Evolutionary conservation across 2,113 vertebrate species (phyloP).

Genomic region (Typhlomys cinereus): DNA sequence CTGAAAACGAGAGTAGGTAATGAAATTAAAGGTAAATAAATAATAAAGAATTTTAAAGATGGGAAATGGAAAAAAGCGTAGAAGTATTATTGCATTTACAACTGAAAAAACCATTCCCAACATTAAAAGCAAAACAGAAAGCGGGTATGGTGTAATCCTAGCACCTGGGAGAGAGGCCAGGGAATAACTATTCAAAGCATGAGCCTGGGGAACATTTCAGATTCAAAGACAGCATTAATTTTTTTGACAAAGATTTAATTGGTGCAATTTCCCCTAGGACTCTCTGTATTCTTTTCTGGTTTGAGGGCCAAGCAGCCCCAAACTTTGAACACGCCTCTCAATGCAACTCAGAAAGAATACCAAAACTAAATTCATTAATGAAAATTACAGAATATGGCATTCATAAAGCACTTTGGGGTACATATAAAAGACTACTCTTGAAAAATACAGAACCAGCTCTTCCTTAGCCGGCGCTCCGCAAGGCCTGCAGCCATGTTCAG

Average conservation of each 20-base stretch:
- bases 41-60: too few species aligned
- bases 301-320: background rate
- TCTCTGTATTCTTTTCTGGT: background rate
- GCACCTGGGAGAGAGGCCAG: background rate
- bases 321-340: constrained; percentile 32
- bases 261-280: constrained; percentile 14
- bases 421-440: too few species aligned
- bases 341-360: background rate
- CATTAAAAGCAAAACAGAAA: background rate
- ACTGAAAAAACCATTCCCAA: constrained; percentile 18
- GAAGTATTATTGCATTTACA: background rate
- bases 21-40: too few species aligned
- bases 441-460: too few species aligned
- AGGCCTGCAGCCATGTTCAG: too few species aligned
- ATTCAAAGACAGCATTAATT: too few species aligned
- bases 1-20: too few species aligned
- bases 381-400: background rate
- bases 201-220: too few species aligned
- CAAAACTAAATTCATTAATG: constrained; percentile 9
- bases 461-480: too few species aligned
- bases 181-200: too few species aligned
- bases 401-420: background rate
- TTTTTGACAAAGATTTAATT: background rate
- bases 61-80: background rate
- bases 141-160: background rate